Percentiles rank a stretch among this genome's conserved stretches.
Evolutionary conservation across 1,140 invertebrate species (phyloP).

Genomic region (Sycophaga agraensis): DNA sequence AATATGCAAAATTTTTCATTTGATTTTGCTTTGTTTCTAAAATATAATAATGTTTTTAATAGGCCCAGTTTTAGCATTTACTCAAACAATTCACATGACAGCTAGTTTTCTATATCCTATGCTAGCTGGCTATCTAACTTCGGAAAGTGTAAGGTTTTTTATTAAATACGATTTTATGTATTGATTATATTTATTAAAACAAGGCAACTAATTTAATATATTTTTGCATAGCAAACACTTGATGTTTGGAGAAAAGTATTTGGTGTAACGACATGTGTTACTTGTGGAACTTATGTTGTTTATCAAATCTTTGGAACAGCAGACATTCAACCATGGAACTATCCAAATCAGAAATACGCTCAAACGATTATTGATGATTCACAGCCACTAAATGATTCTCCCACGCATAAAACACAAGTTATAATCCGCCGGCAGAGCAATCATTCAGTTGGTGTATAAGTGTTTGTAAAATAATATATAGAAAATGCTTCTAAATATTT

Average conservation of each 20-base stretch:
- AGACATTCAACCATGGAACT: conserved; percentile 67
- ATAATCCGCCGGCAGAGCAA: conserved; percentile 31
- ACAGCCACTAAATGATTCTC: conserved; percentile 47
- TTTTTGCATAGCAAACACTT: conserved; percentile 42
- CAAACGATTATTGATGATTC: conserved; percentile 46
- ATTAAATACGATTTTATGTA: neutral
- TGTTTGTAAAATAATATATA: too few species aligned
- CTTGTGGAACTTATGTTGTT: conserved; percentile 67
- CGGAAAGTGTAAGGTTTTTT: conserved; percentile 56
- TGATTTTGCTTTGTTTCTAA: neutral
- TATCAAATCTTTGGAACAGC: conserved; percentile 72
- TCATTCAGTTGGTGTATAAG: conserved; percentile 24
- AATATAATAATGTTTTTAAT: conserved; percentile 21
- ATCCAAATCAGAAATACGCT: conserved; percentile 55
- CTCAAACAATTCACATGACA: conserved; percentile 76
- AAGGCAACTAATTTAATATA: too few species aligned
- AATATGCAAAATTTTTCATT: neutral
- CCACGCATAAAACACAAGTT: conserved; percentile 38
- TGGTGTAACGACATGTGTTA: conserved; percentile 65
- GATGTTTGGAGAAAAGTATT: conserved; percentile 75
- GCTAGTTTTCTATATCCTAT: conserved; percentile 71
- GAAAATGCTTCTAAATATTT: too few species aligned
- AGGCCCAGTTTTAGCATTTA: conserved; percentile 72
- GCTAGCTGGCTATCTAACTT: conserved; percentile 62
- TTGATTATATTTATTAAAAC: neutral